These are phyloP conservation scores for Mesoligia furuncula DNA, from an alignment of 2,888 invertebrate species.

Conservation along the genomic window DNA sequence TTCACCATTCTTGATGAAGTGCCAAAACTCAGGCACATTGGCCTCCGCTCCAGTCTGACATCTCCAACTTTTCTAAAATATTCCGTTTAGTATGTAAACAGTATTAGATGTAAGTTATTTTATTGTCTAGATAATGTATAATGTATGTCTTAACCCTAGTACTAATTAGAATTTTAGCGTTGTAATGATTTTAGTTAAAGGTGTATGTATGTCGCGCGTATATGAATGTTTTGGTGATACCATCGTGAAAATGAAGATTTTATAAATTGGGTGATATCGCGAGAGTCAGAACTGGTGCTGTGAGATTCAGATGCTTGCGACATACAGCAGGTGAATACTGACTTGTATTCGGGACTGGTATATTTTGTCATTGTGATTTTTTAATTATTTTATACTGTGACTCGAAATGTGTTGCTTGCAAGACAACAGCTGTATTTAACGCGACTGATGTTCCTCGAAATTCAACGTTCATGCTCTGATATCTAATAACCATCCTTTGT, in stretches of 20 bases:
- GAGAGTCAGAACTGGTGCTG: constrained; percentile 85
- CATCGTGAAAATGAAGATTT: constrained; percentile 59
- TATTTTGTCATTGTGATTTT: constrained; percentile 79
- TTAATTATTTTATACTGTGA: constrained; percentile 82
- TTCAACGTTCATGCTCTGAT: constrained; percentile 79
- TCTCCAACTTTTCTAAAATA: constrained; percentile 76
- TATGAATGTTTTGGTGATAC: constrained; percentile 80
- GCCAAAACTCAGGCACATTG: constrained; percentile 80
- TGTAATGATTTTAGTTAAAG: constrained; percentile 83
- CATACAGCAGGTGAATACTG: constrained; percentile 82
- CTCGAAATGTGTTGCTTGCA: constrained; percentile 83
- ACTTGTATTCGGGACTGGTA: constrained; percentile 81
- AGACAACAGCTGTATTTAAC: constrained; percentile 81
- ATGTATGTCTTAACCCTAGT: constrained; percentile 88
- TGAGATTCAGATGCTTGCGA: constrained; percentile 87
- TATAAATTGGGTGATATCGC: constrained; percentile 74
- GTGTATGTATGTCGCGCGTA: constrained; percentile 88
- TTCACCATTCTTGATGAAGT: constrained; percentile 67
- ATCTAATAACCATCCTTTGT: constrained; percentile 87
- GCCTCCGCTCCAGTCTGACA: constrained; percentile 75
- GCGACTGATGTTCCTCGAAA: constrained; percentile 88
- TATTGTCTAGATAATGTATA: constrained; percentile 87
- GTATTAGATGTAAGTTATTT: constrained; percentile 87
- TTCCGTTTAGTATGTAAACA: constrained; percentile 86
- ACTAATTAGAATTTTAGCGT: constrained; percentile 79